A percentile compares a stretch with the other conserved stretches of the same genome.
Evolutionary conservation across 1,140 invertebrate species (phyloP).

Genomic region (Macrocentrus cingulum): DNA sequence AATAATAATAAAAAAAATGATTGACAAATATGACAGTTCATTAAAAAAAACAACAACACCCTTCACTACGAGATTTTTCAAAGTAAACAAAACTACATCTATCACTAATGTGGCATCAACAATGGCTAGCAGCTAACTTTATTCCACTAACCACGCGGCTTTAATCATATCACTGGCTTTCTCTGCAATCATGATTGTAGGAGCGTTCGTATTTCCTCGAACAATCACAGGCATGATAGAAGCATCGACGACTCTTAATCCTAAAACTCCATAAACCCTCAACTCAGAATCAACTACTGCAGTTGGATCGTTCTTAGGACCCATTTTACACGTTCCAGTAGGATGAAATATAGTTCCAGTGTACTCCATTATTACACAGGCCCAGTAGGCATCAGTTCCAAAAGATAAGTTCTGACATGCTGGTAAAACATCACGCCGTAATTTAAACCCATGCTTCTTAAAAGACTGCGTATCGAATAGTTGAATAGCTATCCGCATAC

Average conservation of each 20-base stretch:
- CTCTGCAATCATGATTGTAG: conserved; percentile 77
- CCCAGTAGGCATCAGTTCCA: conserved; percentile 65
- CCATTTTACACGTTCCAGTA: conserved; percentile 79
- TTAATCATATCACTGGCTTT: conserved; percentile 77
- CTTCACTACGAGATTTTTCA: too few relatives aligned
- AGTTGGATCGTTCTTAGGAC: conserved; percentile 61
- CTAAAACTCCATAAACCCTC: conserved; percentile 67
- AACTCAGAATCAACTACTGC: conserved; percentile 71
- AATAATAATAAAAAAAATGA: too few relatives aligned
- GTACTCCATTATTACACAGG: conserved; percentile 65
- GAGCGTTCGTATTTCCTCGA: conserved; percentile 75
- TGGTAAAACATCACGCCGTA: conserved; percentile 37
- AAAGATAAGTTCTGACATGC: conserved; percentile 48
- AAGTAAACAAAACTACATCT: too few relatives aligned
- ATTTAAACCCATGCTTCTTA: conserved; percentile 31
- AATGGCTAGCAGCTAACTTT: neutral
- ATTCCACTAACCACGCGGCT: conserved; percentile 32
- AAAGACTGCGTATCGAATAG: conserved; percentile 39
- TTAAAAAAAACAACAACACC: too few relatives aligned
- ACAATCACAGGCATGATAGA: conserved; percentile 78
- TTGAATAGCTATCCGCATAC: conserved; percentile 45
- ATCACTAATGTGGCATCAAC: too few relatives aligned
- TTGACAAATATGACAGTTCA: too few relatives aligned
- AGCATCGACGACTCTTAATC: conserved; percentile 77
- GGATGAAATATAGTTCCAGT: conserved; percentile 71